Evolutionary conservation across 2,797 vertebrate species (phyloP), one percentile per base, ranked within the genome.

Genomic region (Argyrosomus regius): DNA sequence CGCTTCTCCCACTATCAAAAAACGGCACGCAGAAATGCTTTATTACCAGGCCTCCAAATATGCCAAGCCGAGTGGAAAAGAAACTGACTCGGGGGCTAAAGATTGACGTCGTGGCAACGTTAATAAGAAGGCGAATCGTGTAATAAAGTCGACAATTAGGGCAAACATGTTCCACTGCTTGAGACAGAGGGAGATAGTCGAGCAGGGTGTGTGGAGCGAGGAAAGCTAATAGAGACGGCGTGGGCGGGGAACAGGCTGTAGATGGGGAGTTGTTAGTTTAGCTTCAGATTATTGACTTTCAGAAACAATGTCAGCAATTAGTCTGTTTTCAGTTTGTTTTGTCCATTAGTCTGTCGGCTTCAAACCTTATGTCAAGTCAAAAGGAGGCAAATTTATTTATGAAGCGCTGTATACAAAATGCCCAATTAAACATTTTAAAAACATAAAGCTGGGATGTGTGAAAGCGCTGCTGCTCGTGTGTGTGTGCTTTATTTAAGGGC

Each of bases 81-180:
- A 89, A 94, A 94, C 88, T 79, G 82, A 87, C 86, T 86, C 76
- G 75, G 79, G 75, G 79, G 90, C 75, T 68, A 74, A 39, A 89
- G 92, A 94, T 75, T 89, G 91, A 91, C 78, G 80, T 73, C 41
- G 82, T 45, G 82, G 89, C 89, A 79, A 90, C 89, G 78, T 81
- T 94, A 95, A 95, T 94, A 95, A 93, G 91, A 94, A 72, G 86
- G 60, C 81, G 89, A 94, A 94, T 93, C 92, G 87, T 92, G 94
- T 95, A 94, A 96, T 95, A 96, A 96, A 96, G 94, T 96, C 91
- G 82, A 93, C 95, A 95, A 96, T 96, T 95, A 96, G 93, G 80
- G 90, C 77, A 89, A 93, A 94, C 92, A 91, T 81, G 94, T 95
- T 96, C 95, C 95, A 93, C 91, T 75, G 92, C 94, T 92, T 89